Percentiles rank a stretch among this genome's conserved stretches.
phyloP scores from a whole-genome alignment of 1,140 invertebrate species.

The Papilio polyxenes region DNA sequence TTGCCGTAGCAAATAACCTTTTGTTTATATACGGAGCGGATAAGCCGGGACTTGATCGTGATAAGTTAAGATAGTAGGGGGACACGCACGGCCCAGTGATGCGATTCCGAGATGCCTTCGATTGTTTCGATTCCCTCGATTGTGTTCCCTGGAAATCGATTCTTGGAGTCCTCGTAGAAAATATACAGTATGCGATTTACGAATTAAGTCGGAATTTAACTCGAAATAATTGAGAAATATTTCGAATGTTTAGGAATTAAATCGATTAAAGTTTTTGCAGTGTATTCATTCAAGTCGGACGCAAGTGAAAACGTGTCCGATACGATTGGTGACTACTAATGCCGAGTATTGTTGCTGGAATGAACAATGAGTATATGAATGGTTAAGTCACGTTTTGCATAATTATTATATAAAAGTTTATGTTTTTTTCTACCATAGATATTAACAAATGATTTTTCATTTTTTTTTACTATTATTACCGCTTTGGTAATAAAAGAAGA shows the following conservation, averaged over 20 bases:
- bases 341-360: background rate
- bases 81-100: constrained; percentile 24
- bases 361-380: constrained; percentile 30
- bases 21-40: constrained; percentile 33
- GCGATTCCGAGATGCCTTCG: constrained; percentile 6
- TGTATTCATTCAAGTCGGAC: background rate
- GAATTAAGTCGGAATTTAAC: background rate
- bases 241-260: background rate
- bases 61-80: constrained; percentile 28
- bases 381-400: background rate
- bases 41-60: constrained; percentile 18
- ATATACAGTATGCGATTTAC: background rate
- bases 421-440: background rate
- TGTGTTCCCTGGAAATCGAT: constrained; percentile 7
- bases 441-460: background rate
- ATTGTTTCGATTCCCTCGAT: constrained; percentile 20
- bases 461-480: background rate
- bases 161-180: background rate
- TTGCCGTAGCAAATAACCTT: constrained; percentile 35
- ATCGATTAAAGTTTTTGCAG: background rate
- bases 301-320: background rate
- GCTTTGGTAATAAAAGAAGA: background rate
- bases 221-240: background rate
- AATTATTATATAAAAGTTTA: constrained; percentile 8
- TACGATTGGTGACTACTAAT: constrained; percentile 27